A percentile compares a stretch with the other conserved stretches of the same genome.
These are phyloP conservation scores for Encarsia formosa DNA, from an alignment of 2,888 invertebrate genomes.

Conservation along the genomic window DNA sequence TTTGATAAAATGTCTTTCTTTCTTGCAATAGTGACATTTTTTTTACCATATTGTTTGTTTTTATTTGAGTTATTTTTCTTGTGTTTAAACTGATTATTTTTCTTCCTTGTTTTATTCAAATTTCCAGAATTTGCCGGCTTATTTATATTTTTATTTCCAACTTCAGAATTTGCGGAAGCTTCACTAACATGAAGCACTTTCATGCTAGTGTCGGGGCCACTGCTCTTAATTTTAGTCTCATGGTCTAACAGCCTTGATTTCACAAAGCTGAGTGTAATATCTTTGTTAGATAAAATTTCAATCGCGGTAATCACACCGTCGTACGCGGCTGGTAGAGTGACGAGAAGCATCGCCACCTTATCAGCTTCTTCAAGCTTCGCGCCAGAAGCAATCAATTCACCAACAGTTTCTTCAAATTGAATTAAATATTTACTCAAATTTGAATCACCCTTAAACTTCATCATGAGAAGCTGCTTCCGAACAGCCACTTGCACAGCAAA, in stretches of 20 bases:
- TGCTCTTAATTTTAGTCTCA: constrained; percentile 28
- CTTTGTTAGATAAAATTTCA: constrained; percentile 40
- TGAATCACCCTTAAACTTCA: constrained; percentile 31
- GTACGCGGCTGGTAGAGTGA: constrained; percentile 41
- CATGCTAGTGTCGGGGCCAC: constrained; percentile 31
- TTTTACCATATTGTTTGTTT: not conserved
- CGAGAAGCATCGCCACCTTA: constrained; percentile 41
- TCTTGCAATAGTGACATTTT: constrained; percentile 1
- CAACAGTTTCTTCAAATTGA: constrained; percentile 40
- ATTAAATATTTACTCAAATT: constrained; percentile 35
- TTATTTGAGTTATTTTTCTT: not conserved
- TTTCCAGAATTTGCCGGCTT: too few species aligned
- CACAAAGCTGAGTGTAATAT: constrained; percentile 41
- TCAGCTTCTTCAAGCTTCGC: constrained; percentile 43
- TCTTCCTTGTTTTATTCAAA: too few species aligned
- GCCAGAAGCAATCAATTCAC: constrained; percentile 40
- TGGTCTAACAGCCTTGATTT: constrained; percentile 35
- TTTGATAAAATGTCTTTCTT: not conserved
- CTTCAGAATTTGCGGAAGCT: not conserved
- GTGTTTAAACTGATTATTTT: not conserved
- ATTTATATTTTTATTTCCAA: not conserved
- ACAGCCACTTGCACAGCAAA: constrained; percentile 25
- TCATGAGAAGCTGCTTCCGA: constrained; percentile 19
- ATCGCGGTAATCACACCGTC: constrained; percentile 45
- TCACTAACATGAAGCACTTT: constrained; percentile 37